A percentile compares a stretch with the other conserved stretches of the same genome.
These are phyloP conservation scores for Helicoverpa assulta DNA, from an alignment of 2,888 invertebrate genomes.

Conservation along the genomic window DNA sequence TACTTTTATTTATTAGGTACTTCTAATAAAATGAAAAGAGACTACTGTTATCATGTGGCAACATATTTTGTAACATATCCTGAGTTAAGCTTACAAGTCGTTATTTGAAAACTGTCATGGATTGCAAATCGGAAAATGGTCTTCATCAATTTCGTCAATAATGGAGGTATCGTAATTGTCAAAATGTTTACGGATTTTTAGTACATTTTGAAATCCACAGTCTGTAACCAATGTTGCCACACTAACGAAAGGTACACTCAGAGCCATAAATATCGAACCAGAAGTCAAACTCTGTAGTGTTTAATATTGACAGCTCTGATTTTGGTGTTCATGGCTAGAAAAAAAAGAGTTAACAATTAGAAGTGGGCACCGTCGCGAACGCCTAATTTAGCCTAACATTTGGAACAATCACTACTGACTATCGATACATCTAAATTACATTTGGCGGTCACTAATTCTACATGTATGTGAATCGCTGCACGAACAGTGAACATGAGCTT, in stretches of 20 bases:
- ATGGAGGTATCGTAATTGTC: constrained; percentile 16
- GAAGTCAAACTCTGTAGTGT: constrained; percentile 32
- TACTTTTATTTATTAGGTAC: constrained; percentile 36
- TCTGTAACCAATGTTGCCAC: constrained; percentile 27
- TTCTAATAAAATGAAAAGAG: constrained; percentile 8
- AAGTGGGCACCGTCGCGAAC: constrained; percentile 76
- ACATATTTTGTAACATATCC: constrained; percentile 5
- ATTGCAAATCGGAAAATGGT: background rate
- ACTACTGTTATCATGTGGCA: constrained; percentile 39
- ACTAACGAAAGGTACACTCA: constrained; percentile 38
- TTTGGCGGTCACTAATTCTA: constrained; percentile 89
- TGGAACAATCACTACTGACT: constrained; percentile 89
- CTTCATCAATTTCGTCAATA: background rate
- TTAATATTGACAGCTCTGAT: constrained; percentile 10
- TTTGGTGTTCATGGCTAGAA: background rate
- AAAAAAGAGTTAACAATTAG: constrained; percentile 64
- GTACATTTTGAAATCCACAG: constrained; percentile 28
- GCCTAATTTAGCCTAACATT: constrained; percentile 88
- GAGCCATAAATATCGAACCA: constrained; percentile 29
- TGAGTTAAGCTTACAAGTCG: background rate
- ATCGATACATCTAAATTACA: constrained; percentile 88
- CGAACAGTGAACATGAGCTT: constrained; percentile 67
- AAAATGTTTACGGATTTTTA: constrained; percentile 36
- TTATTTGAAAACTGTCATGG: background rate
- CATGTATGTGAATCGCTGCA: constrained; percentile 81